Conservation (phyloP, 1,140 invertebrate species). For the Monochamus saltuarius region DNA sequence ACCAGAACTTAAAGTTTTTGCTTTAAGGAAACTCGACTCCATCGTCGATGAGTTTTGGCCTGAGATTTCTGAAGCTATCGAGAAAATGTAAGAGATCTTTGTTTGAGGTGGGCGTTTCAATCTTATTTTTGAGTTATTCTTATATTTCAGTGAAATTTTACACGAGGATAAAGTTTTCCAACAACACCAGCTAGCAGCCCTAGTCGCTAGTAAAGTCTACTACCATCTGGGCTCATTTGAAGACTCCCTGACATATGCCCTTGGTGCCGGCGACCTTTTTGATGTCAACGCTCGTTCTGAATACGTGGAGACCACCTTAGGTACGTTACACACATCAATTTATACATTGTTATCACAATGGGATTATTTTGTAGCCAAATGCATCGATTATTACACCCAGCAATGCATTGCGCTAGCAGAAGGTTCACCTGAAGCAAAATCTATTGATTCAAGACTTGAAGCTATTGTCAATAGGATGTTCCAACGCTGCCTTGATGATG, state of each 20-base stretch:
- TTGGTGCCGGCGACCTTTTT: constrained; percentile 90
- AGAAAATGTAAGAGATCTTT: constrained; percentile 77
- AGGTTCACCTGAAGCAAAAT: constrained; percentile 62
- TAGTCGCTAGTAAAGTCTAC: constrained; percentile 98
- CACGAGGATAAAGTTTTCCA: constrained; percentile 89
- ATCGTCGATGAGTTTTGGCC: constrained; percentile 99
- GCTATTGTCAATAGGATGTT: constrained; percentile 97
- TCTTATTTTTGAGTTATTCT: constrained; percentile 1
- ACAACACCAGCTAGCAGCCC: constrained; percentile 88
- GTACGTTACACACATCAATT: constrained; percentile 51
- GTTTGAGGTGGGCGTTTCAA: constrained; percentile 7
- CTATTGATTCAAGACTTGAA: constrained; percentile 86
- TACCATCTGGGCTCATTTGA: constrained; percentile 97
- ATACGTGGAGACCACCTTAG: constrained; percentile 95
- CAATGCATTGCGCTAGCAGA: constrained; percentile 72
- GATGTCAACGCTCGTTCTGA: constrained; percentile 91
- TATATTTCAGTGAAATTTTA: constrained; percentile 76
- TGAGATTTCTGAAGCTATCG: constrained; percentile 96
- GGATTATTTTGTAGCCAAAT: constrained; percentile 70
- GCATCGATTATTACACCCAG: constrained; percentile 93
- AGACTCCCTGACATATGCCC: constrained; percentile 91
- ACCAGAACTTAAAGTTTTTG: constrained; percentile 91
- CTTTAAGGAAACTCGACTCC: constrained; percentile 83
- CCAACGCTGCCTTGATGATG: constrained; percentile 90
- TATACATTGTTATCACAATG: not conserved